phyloP scores from a whole-genome alignment of 2,888 invertebrate species.

The Augiades crinisus region DNA sequence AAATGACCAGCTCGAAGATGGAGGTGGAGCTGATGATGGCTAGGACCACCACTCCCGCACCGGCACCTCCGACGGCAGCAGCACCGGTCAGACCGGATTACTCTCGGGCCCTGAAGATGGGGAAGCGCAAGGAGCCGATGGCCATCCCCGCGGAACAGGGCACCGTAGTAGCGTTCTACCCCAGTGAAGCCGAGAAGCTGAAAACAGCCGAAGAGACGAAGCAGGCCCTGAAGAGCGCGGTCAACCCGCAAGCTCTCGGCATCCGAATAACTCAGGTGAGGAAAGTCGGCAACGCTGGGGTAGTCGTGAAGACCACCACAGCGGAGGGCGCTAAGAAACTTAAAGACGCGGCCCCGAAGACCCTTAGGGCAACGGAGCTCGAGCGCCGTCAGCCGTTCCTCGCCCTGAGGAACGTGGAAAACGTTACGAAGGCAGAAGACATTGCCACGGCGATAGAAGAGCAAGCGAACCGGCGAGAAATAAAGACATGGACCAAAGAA shows the following conservation, averaged over 20 bases:
- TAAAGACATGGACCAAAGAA: background rate
- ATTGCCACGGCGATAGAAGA: too few relatives aligned
- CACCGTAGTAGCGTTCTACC: background rate
- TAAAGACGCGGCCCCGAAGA: background rate
- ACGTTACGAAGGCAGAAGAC: background rate
- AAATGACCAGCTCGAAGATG: background rate
- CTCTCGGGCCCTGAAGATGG: background rate
- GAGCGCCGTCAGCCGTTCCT: background rate
- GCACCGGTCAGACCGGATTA: background rate
- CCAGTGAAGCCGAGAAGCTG: background rate
- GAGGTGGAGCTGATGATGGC: background rate
- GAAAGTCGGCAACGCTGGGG: constrained; percentile 4
- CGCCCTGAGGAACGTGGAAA: background rate
- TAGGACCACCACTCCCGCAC: background rate
- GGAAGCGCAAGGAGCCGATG: background rate
- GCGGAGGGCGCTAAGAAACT: background rate
- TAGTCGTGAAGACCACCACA: background rate
- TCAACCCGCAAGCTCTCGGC: background rate
- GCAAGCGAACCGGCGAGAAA: background rate
- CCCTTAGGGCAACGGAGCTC: background rate
- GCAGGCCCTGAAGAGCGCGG: background rate
- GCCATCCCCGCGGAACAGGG: background rate
- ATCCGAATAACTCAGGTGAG: background rate
- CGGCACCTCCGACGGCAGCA: background rate
- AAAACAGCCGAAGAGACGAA: constrained; percentile 1